A percentile compares a stretch with the other conserved stretches of the same genome.
These are phyloP conservation scores for Alethe diademata DNA, from an alignment of 2,113 vertebrate species.

Conservation along the genomic window DNA sequence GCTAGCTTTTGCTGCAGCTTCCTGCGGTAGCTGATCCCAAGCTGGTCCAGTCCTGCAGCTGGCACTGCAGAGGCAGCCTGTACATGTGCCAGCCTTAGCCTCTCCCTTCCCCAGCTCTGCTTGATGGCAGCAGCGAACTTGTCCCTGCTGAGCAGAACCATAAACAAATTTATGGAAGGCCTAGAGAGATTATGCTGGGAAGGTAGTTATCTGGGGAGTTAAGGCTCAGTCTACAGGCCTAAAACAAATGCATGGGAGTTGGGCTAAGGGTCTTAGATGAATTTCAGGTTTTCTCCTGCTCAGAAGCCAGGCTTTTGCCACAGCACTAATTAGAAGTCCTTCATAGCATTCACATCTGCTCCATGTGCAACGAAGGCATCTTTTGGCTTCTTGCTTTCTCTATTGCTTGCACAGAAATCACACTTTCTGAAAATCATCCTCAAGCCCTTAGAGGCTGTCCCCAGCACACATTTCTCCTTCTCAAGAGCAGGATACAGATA, in stretches of 20 bases:
- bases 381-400: background rate
- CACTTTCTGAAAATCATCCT: background rate
- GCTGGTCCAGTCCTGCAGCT: background rate
- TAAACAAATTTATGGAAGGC: background rate
- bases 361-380: background rate
- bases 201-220: background rate
- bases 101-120: background rate
- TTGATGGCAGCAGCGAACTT: background rate
- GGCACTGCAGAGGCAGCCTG: background rate
- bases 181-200: background rate
- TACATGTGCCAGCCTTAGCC: background rate
- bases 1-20: background rate
- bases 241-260: background rate
- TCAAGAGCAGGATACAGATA: background rate
- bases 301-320: background rate
- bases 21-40: background rate
- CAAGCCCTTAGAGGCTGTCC: background rate
- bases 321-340: background rate
- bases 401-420: background rate
- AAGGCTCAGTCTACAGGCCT: background rate
- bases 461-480: background rate
- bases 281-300: background rate
- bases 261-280: background rate
- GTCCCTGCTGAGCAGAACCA: background rate
- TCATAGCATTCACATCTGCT: background rate